Percentiles rank a stretch among this genome's conserved stretches.
Conservation (phyloP, 1,140 invertebrate genomes). For the Papilio glaucus region DNA sequence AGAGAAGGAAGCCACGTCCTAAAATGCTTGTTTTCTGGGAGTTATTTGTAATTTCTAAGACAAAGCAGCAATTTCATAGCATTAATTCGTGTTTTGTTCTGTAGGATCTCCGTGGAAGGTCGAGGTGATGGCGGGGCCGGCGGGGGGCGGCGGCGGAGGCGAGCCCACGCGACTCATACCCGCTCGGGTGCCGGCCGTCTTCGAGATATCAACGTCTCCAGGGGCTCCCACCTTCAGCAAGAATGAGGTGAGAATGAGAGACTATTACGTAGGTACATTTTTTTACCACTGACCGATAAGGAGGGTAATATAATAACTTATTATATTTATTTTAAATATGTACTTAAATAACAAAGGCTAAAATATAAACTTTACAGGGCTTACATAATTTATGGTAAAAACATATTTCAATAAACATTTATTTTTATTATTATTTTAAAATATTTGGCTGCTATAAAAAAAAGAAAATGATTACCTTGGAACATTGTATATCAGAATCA, state of each 20-base stretch:
- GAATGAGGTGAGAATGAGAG: slow-evolving; percentile 73
- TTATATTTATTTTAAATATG: background rate
- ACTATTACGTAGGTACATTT: background rate
- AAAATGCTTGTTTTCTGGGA: too few relatives aligned
- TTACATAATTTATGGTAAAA: background rate
- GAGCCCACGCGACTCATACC: slow-evolving; percentile 94
- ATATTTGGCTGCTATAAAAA: background rate
- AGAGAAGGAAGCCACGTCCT: background rate
- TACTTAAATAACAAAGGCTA: background rate
- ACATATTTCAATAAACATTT: background rate
- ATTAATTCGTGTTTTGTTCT: background rate
- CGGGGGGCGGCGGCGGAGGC: slow-evolving; percentile 85
- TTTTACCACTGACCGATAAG: too few relatives aligned
- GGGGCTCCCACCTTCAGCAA: slow-evolving; percentile 82
- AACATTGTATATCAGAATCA: background rate
- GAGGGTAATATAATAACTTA: too few relatives aligned
- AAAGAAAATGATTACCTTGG: background rate
- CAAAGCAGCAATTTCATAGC: background rate
- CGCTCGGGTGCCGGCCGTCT: slow-evolving; percentile 92
- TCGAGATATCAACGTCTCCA: slow-evolving; percentile 90
- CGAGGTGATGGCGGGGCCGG: slow-evolving; percentile 89
- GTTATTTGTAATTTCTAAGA: too few relatives aligned
- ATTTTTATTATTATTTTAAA: background rate
- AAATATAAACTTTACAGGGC: background rate
- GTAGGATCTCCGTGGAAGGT: slow-evolving; percentile 95